These are phyloP conservation scores for Leuciscus waleckii DNA, from an alignment of 2,797 vertebrate species.

Conservation along the genomic window DNA sequence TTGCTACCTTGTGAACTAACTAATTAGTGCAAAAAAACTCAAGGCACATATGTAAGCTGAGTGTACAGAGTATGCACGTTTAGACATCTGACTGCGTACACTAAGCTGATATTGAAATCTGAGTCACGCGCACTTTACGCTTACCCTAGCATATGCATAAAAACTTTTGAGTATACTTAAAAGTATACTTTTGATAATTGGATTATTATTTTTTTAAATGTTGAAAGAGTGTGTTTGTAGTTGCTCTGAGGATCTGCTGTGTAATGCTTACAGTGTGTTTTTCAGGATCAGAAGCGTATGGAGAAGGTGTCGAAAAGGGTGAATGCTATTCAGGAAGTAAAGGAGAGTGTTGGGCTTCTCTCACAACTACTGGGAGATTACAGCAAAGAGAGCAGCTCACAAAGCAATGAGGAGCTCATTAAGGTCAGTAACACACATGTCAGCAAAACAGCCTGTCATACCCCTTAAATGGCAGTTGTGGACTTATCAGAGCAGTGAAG, in stretches of 20 bases:
- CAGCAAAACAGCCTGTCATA: neutral
- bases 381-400: conserved; percentile 80
- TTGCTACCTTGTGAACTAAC: neutral
- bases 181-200: neutral
- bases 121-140: neutral
- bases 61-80: neutral
- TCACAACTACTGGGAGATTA: conserved; percentile 92
- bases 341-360: conserved; percentile 92
- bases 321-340: conserved; percentile 95
- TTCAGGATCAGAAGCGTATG: conserved; percentile 95
- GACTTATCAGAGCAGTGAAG: neutral
- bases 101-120: neutral
- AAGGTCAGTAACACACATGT: conserved; percentile 79
- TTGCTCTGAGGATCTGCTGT: neutral
- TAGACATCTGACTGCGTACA: neutral
- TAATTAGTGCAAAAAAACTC: neutral
- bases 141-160: neutral
- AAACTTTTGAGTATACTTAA: neutral
- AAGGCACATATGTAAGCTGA: neutral
- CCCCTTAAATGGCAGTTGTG: neutral
- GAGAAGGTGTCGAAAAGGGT: conserved; percentile 96
- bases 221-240: neutral
- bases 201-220: neutral
- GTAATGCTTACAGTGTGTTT: conserved; percentile 1
- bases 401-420: conserved; percentile 92